Base-by-base conservation (phyloP, 2,113 vertebrate species). In the Abramis brama region DNA sequence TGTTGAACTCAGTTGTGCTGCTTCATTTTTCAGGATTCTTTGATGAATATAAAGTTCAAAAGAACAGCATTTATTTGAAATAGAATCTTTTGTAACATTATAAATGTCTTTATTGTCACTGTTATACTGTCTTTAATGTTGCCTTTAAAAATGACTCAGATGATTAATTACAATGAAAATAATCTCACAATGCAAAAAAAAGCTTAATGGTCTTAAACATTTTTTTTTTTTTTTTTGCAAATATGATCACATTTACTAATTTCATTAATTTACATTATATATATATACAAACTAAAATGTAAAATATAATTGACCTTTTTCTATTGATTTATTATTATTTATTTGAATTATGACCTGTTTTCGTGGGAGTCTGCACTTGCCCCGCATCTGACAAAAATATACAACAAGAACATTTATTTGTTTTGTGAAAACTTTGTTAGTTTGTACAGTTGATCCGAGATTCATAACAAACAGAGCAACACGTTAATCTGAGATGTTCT, bases 401-500 rank as follows among this genome's bases (percentile, higher is more conserved):
- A 25, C 21, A 43, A 43, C 55, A 60, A 59, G 21, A 79, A 60
- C 77, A 79, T 79, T 79, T 39, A 60, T 79, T 79, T 25, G 33
- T 60, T 79, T n/a, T 25, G 55, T n/a, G 33, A 59, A 78, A 79
- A 79, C 55, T 60, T 79, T 79, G 55, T 79, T 79, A 59, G 30
- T 23, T 79, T 57, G 39, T 39, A 60, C 30, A 60, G 55, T 60
- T 59, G 55, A 43, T 57, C 77, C 12, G 23, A 60, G 77, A 43
- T 60, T 79, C 77, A 79, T 79, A 60, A 79, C 6, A 59, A 79
- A 79, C 75, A 57, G 68, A 71, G 68, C 68, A 78, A 78, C 77
- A 60, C 77, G 77, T 79, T 79, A 36, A 79, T 79, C 77, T 79
- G 23, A 79, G 57, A 60, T 79, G 55, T 79, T 79, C 77, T 79